Base-by-base conservation (phyloP, 2,888 invertebrate species). In the Eledona agricola region DNA sequence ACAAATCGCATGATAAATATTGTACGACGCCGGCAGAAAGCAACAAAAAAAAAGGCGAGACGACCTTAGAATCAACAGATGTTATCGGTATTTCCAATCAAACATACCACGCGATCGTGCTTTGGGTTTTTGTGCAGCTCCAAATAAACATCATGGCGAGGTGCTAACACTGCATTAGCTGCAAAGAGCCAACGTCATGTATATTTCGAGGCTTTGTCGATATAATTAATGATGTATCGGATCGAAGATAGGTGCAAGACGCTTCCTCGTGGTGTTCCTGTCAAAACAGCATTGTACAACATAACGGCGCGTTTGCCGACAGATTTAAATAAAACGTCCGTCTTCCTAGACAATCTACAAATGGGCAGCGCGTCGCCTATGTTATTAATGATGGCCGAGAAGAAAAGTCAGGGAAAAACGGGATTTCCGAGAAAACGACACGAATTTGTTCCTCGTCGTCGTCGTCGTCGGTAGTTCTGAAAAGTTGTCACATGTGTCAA, bases 221-320 rank as follows among this genome's bases (percentile, higher is more conserved):
- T 28, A 37, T 37, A 47, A 47, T 47, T 47, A 35, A 47, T 47
- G 47, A 47, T 47, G 47, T 16, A 32, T 26, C 34, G 37, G 29
- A 26, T 11, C 6, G 19, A 6, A 10, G 28, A 10, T 7, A n/a
- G 4, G 4, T 19, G 10, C 19, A 43, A 12, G 47, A 45, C 37
- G 37, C 47, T 47, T 47, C 47, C 47, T 47, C 19, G 47, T 47
- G 13, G 46, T 34, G 26, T 46, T 34, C 34, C 46, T 47, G 47
- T 47, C 47, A 47, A 37, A 47, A 47, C 47, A 47, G 11, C 25
- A 47, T 47, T 47, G 37, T 47, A 37, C 4, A 40, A 26, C 26
- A 26, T 15, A 23, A 37, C 23, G 13, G 34, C 19, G 7, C 34
- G 19, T 17, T 17, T 12, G 37, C 37, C 10, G 37, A 37, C 37